Base-by-base conservation (phyloP, 2,797 vertebrate species). In the Masticophis lateralis region DNA sequence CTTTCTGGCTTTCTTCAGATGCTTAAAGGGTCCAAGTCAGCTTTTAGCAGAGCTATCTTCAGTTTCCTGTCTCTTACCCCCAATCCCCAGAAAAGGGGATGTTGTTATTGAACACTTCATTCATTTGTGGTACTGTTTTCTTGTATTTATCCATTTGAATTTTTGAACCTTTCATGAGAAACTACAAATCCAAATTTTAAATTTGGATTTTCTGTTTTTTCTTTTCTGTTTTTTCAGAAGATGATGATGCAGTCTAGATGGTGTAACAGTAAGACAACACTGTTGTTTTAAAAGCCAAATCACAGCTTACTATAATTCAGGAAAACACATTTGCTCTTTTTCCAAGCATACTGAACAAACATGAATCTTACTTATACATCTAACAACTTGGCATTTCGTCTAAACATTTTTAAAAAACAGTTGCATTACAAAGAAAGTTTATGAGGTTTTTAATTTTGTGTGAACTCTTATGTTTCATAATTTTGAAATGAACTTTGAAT, bases 321-420 rank as follows among this genome's bases (percentile, higher is more conserved):
- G 96, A 96, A 96, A 96, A 97, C 95, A 95, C 92, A 90, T 93
- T 96, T 97, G 95, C 97, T 96, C 96, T 96, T 97, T 96, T 95
- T 95, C 96, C 95, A 96, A 95, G 87, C 87, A 95, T 96, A 94
- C 96, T 95, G 95, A 96, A 94, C 93, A 97, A 97, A 97, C 95
- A 96, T 59, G 94, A 88, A 93, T 88, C 95, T 93, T 94, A 94
- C 96, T 96, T 97, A 96, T 94, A 95, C 91, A 94, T 95, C 95
- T 95, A 94, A 53, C 69, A 86, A 86, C 88, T 94, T 95, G 95
- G 95, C 96, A 96, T 96, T 97, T 96, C 95, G 94, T 93, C 94
- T 95, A 94, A 91, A 9, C 53, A 18, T 74, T 95, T 91, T 91
- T 88, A n/a, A 16, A 96, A 96, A 89, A 86, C 59, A 8, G 88